Base-by-base conservation (phyloP, 1,140 invertebrate genomes). In the Diorhabda sublineata region DNA sequence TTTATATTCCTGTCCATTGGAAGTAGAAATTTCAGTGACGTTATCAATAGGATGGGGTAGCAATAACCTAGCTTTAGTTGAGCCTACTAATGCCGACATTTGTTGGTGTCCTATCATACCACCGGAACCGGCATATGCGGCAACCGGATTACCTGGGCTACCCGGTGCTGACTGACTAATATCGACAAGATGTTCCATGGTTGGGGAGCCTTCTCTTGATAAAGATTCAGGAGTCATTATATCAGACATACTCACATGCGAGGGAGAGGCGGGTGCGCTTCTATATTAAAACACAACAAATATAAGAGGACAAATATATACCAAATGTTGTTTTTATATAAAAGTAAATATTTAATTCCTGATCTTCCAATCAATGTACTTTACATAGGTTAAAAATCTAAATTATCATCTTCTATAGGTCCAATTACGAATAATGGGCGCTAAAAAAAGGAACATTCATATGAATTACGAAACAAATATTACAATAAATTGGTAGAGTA, bases 231-330 rank as follows among this genome's bases (percentile, higher is more conserved):
- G 94, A 4, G 93, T 96, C 79, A 93, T 93, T 71, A 95, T 82
- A 42, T 93, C 93, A 45, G 88, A 89, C 76, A 90, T 89, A 68
- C 90, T 90, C 76, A 96, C 91, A 77, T 97, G 94, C 78, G 92
- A 97, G 47, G 95, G 95, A 60, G 94, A 97, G 45, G 94, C 92
- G 57, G 95, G 95, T 11, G 95, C 95, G 81, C 94, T 96, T 83
- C 95, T 94, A 78, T 62, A 77, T 26, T 26, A 26, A 26, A 26
- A 26, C 26, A 26, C 26, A 26, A 26, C 26, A 26, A 26, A 26
- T 26, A 26, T 26, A 26, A 26, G 26, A 26, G 26, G 26, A 26
- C 26, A 26, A 26, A 26, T 26, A 26, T 26, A 26, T 26, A 26
- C 26, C 26, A 26, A 26, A 26, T 26, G 26, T 26, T 26, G 26